Conservation (phyloP, 2,888 invertebrate genomes). For the Aphelenchoides bicaudatus region DNA sequence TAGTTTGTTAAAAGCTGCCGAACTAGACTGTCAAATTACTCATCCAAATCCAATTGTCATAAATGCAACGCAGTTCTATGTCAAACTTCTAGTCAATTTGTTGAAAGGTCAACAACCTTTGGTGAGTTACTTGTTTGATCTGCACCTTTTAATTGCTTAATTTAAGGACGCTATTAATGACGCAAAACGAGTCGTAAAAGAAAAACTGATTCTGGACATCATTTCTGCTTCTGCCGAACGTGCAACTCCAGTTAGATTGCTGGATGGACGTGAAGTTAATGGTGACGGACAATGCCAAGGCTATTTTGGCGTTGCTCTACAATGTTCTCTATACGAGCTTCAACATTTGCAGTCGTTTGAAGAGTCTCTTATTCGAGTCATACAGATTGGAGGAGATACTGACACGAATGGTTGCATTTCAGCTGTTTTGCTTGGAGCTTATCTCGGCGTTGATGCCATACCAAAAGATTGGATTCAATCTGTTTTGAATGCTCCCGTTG, state of each 20-base stretch:
- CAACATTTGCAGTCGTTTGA: slow-evolving; percentile 23
- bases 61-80: slow-evolving; percentile 25
- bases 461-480: slow-evolving; percentile 26
- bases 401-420: slow-evolving; percentile 33
- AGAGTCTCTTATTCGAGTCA: slow-evolving; percentile 15
- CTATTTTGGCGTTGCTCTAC: slow-evolving; percentile 31
- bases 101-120: slow-evolving; percentile 20
- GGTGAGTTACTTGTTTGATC: too few relatives aligned
- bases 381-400: slow-evolving; percentile 28
- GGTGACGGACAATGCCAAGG: slow-evolving; percentile 25
- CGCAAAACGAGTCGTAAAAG: not conserved
- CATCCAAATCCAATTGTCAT: slow-evolving; percentile 28
- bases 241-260: slow-evolving; percentile 23
- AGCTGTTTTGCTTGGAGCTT: slow-evolving; percentile 26
- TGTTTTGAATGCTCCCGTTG: slow-evolving; percentile 24
- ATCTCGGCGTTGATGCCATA: slow-evolving; percentile 26
- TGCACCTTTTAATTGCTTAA: too few relatives aligned
- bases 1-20: slow-evolving; percentile 5
- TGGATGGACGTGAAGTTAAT: slow-evolving; percentile 13
- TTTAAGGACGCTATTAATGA: slow-evolving; percentile 18
- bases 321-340: slow-evolving; percentile 28
- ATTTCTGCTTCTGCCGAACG: not conserved
- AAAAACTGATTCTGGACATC: slow-evolving; percentile 7
- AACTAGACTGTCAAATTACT: slow-evolving; percentile 21
- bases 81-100: slow-evolving; percentile 17